Percentiles rank a stretch among this genome's conserved stretches.
Evolutionary conservation across 2,888 invertebrate species (phyloP).

Genomic region (Plebejus melissa): DNA sequence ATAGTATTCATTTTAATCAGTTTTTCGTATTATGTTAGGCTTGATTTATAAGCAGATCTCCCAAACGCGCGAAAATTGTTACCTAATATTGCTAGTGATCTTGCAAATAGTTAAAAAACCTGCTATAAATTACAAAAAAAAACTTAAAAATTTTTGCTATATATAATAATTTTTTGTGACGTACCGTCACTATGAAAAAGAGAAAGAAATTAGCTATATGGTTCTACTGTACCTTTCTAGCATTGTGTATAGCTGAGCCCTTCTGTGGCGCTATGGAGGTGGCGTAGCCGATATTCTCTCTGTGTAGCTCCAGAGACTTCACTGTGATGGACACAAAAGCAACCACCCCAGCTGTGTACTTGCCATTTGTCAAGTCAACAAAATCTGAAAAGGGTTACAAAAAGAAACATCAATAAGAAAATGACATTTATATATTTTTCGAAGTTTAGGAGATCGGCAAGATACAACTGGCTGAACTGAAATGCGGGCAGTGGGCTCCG

Average conservation of each 20-base stretch:
- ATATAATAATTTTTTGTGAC: background rate
- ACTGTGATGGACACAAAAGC: constrained; percentile 65
- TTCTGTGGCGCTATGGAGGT: constrained; percentile 57
- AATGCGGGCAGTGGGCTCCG: too few species aligned
- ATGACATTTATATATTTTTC: too few species aligned
- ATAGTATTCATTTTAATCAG: too few species aligned
- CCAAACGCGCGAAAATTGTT: too few species aligned
- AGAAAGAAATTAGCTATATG: background rate
- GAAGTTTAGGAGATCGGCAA: too few species aligned
- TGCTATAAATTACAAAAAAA: too few species aligned
- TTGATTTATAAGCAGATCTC: too few species aligned
- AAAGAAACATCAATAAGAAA: background rate
- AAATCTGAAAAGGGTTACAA: constrained; percentile 53
- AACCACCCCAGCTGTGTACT: constrained; percentile 65
- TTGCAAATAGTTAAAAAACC: too few species aligned
- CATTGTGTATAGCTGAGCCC: constrained; percentile 60
- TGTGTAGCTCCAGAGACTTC: constrained; percentile 64
- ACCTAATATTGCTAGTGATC: too few species aligned
- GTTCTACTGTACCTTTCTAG: constrained; percentile 58
- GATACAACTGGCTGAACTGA: too few species aligned
- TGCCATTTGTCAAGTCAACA: constrained; percentile 62
- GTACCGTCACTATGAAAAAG: background rate
- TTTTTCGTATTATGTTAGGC: too few species aligned
- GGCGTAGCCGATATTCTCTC: constrained; percentile 72
- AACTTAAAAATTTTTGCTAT: too few species aligned